Evolutionary conservation across 2,113 vertebrate species (phyloP).

Genomic region (Physeter macrocephalus): DNA sequence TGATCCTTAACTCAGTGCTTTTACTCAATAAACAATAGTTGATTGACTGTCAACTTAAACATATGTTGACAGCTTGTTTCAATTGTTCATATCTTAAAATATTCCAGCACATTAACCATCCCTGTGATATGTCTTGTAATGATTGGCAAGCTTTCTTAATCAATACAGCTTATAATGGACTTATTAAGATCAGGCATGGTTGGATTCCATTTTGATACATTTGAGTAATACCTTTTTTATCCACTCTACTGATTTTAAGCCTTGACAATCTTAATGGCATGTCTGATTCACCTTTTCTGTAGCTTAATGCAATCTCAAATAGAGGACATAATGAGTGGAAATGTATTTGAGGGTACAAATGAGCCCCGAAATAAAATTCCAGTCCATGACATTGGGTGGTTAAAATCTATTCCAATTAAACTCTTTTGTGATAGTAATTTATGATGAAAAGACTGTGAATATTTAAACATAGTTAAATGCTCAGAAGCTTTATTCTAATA

Average conservation of each 20-base stretch:
- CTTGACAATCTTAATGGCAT: slow-evolving; percentile 25
- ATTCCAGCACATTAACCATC: not conserved
- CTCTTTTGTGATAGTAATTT: slow-evolving; percentile 28
- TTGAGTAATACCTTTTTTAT: slow-evolving; percentile 27
- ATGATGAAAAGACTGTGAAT: slow-evolving; percentile 13
- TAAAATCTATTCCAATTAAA: slow-evolving; percentile 57
- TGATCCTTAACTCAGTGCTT: not conserved
- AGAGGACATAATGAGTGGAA: slow-evolving; percentile 30
- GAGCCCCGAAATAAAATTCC: slow-evolving; percentile 1
- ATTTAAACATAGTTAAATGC: slow-evolving; percentile 19
- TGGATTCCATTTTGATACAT: slow-evolving; percentile 40
- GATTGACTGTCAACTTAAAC: slow-evolving; percentile 10
- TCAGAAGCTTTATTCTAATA: slow-evolving; percentile 27
- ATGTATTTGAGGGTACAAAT: slow-evolving; percentile 26
- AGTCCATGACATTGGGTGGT: not conserved
- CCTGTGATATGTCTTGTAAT: not conserved
- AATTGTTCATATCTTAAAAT: slow-evolving; percentile 30
- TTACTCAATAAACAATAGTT: slow-evolving; percentile 1
- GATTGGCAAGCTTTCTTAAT: slow-evolving; percentile 37
- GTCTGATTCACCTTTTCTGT: slow-evolving; percentile 39
- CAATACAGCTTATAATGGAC: slow-evolving; percentile 28
- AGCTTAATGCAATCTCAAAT: slow-evolving; percentile 43
- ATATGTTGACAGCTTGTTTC: slow-evolving; percentile 28
- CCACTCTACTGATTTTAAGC: slow-evolving; percentile 17
- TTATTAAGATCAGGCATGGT: slow-evolving; percentile 9